Base-by-base conservation (phyloP, 2,888 invertebrate species). In the Andrena hattorfiana region DNA sequence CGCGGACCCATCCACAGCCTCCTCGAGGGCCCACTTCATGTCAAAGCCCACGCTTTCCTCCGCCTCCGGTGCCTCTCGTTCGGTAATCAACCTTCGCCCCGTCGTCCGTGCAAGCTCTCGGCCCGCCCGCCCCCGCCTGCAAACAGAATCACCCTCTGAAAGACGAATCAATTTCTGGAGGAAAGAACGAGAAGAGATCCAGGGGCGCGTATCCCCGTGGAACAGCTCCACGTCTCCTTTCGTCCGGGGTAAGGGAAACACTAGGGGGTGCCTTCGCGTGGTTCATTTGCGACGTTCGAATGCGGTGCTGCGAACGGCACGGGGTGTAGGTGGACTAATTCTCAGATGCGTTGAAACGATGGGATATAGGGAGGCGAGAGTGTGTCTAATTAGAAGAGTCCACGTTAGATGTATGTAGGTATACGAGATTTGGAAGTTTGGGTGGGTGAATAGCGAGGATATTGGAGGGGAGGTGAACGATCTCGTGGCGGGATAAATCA, bases 11-110 rank as follows among this genome's bases (percentile, higher is more conserved):
- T 66, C 68, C 73, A 81, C 79, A 87, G 84, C 59, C 85, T 86
- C 54, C 84, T 88, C 89, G 87, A 89, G 87, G 78, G 89, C 87
- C 87, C 91, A 91, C 90, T 91, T 85, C 76, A 83, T 85, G 90
- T 87, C 88, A 87, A 85, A 90, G 87, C 75, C 68, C 59, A 76
- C 67, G 62, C 62, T 62, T 67, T 70, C 59, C 74, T 63, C 67
- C 59, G 59, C 72, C 56, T 62, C 71, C 67, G 26, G 20, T 62
- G 69, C 49, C 60, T 42, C 5, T 67, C 72, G 35, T 56, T 51
- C 62, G 76, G 86, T 89, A 90, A 91, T 91, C 90, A 90, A 91
- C 81, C 88, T 83, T 85, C 81, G 77, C 62, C 66, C 70, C 70
- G 64, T 48, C 64, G 67, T 23, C 23, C 71, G 59, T 42, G 63